phyloP scores from a whole-genome alignment of 2,797 vertebrate species.

The Tapirus indicus region DNA sequence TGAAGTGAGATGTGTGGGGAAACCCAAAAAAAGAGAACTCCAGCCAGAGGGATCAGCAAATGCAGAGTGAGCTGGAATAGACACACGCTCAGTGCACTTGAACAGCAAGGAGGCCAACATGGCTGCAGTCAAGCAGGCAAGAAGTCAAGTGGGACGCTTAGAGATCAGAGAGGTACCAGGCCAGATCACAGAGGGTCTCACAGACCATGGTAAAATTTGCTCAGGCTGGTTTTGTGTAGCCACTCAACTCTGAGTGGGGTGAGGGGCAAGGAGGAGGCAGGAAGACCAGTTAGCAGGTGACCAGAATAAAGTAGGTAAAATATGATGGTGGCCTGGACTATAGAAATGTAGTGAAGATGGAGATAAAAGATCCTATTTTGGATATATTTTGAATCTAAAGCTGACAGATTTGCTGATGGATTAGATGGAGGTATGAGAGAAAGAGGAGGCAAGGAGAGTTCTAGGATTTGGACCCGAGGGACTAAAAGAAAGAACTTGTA shows the following conservation, averaged over 20 bases:
- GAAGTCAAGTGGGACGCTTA: accelerated
- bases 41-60: neutral
- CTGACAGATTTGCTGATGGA: neutral
- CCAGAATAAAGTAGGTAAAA: neutral
- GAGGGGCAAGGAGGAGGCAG: neutral
- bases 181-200: neutral
- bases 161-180: neutral
- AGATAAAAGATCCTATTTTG: too few species aligned
- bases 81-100: neutral
- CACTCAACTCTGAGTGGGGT: neutral
- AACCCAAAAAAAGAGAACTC: neutral
- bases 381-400: neutral
- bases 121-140: too few species aligned
- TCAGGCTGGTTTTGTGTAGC: neutral
- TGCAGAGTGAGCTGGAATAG: neutral
- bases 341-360: neutral
- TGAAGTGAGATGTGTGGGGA: neutral
- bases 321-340: neutral
- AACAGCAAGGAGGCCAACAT: accelerated
- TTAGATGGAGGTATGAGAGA: neutral
- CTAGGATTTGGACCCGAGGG: neutral
- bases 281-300: neutral
- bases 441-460: neutral
- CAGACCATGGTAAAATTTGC: neutral
- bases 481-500: neutral